Evolutionary conservation across 2,888 invertebrate species (phyloP), one percentile per base, ranked within the genome.

Genomic region (Heliconius aoede): DNA sequence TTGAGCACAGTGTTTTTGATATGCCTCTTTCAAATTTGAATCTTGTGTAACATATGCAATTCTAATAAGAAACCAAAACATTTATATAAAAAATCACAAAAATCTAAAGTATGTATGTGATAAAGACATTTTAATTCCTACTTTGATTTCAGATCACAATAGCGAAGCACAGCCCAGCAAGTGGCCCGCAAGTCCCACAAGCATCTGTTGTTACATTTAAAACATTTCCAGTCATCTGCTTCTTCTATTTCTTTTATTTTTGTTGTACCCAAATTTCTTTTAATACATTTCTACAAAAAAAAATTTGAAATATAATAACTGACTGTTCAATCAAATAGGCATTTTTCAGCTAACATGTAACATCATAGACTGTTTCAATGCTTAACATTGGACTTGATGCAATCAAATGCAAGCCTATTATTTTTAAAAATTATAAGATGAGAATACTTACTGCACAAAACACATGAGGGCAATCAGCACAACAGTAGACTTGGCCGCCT

Each of bases 151-250:
- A 95, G 90, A 81, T 95, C 95, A 80, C 96, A 96, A 86, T 96
- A 97, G 77, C 96, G 96, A 79, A 96, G 91, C 13, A 97, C 91
- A 60, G 97, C 97, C 95, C 96, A 96, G 84, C 97, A 97, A 51
- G 95, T 90, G n/a, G 96, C 96, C 51, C 97, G 94, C 26, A 96
- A 87, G 36, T 95, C 95, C 92, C 95, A 96, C 46, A 97, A 86
- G 84, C 96, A 96, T 77, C 92, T 95, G 0, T 96, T 95, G 82
- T 96, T 95, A 85, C 97, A 97, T 68, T 96, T 96, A 83, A 97
- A 97, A 88, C 97, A 97, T 85, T 96, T 95, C 97, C 97, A 97
- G 84, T 96, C 97, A 86, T 97, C 97, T 81, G 96, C 96, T 76
- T 95, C 96, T 85, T 97, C 96, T 81, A 97, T 97, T 86, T 96